These are phyloP conservation scores for Caenorhabditis sp. DNA, from an alignment of 2,888 invertebrate genomes.

Conservation along the genomic window DNA sequence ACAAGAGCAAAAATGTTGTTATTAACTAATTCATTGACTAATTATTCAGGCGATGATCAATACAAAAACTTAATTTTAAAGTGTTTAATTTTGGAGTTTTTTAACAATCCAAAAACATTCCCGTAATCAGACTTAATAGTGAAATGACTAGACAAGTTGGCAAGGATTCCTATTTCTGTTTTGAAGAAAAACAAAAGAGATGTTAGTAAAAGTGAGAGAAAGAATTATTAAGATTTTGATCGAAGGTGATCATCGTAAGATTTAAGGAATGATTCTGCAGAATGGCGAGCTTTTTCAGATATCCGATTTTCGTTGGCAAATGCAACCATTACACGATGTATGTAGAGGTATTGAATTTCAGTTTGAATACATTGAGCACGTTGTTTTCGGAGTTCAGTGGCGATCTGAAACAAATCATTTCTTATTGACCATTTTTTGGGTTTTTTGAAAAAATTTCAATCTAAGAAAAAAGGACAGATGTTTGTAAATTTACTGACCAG, in stretches of 20 bases:
- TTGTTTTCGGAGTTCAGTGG: constrained; percentile 40
- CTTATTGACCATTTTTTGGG: background rate
- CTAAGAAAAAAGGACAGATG: no score
- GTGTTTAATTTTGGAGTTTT: no score
- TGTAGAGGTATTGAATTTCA: constrained; percentile 57
- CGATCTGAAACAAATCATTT: constrained; percentile 31
- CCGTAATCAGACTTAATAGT: background rate
- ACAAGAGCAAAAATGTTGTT: background rate
- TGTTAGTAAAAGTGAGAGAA: background rate
- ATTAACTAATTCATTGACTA: background rate
- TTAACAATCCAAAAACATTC: background rate
- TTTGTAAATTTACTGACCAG: no score
- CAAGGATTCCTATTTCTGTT: background rate
- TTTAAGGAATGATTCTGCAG: constrained; percentile 27
- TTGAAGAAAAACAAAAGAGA: background rate
- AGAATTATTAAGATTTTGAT: background rate
- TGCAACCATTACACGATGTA: constrained; percentile 49
- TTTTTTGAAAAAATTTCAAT: background rate
- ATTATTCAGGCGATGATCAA: background rate
- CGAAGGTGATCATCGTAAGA: constrained; percentile 24
- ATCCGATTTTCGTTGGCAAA: constrained; percentile 27
- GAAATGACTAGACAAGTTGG: background rate
- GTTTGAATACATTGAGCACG: constrained; percentile 55
- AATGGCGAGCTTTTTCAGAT: constrained; percentile 17
- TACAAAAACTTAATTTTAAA: background rate